phyloP scores from a whole-genome alignment of 2,888 invertebrate genomes.

The Cylindroiulus punctatus region DNA sequence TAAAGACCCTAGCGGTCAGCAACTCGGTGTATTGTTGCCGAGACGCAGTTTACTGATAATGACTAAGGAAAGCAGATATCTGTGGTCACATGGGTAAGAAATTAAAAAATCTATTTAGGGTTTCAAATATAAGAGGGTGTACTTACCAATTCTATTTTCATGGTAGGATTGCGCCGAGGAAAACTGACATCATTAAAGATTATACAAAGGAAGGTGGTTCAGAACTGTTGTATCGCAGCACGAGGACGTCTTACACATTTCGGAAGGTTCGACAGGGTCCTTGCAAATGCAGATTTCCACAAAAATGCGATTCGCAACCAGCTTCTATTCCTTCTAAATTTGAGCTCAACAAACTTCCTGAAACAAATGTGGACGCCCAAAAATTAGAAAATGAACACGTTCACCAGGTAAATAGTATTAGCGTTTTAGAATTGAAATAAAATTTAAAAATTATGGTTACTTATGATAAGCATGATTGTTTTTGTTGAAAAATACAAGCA shows the following conservation, averaged over 20 bases:
- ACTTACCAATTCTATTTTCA: not conserved
- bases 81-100: conserved; percentile 16
- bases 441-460: too few species aligned
- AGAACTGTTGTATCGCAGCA: not conserved
- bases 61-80: conserved; percentile 20
- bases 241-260: not conserved
- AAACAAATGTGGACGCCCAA: not conserved
- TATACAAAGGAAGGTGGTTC: not conserved
- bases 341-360: not conserved
- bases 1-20: not conserved
- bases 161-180: not conserved
- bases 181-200: not conserved
- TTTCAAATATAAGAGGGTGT: not conserved
- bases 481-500: not conserved
- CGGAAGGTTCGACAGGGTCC: not conserved
- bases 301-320: conserved; percentile 8
- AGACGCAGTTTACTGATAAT: conserved; percentile 14
- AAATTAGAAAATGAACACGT: conserved; percentile 10
- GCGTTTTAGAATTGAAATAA: too few species aligned
- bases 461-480: too few species aligned
- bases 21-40: conserved; percentile 4
- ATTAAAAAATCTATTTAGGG: not conserved
- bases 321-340: not conserved
- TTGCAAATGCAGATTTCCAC: not conserved
- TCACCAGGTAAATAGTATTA: not conserved